Conservation (phyloP, 2,888 invertebrate genomes). For the Noctuana brunneofusca region DNA sequence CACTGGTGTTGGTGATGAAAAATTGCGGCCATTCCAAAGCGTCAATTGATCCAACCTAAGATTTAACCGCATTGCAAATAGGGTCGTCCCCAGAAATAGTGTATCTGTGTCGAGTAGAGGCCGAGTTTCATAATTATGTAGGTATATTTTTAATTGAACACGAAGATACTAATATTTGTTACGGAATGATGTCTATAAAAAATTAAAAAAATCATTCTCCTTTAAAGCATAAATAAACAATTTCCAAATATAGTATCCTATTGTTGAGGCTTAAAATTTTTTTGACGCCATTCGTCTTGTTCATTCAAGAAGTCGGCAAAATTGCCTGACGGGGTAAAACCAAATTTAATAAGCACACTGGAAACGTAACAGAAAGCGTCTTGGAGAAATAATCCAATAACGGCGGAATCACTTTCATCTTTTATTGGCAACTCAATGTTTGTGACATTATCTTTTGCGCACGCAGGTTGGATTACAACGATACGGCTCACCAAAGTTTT, state of each 20-base stretch:
- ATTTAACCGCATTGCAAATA: conserved; percentile 7
- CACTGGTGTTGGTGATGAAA: too few relatives aligned
- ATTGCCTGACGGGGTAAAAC: not conserved
- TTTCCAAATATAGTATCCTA: not conserved
- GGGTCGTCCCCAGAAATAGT: not conserved
- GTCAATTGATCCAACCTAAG: conserved; percentile 1
- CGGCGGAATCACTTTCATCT: not conserved
- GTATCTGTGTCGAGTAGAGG: conserved; percentile 3
- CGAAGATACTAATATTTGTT: not conserved
- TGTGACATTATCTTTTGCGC: not conserved
- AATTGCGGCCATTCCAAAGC: not conserved
- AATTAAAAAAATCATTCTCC: not conserved
- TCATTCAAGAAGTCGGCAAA: not conserved
- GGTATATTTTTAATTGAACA: not conserved
- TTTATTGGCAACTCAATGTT: conserved; percentile 5
- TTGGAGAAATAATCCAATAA: conserved; percentile 15
- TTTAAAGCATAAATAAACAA: not conserved
- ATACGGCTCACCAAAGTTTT: conserved; percentile 4
- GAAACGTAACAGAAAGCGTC: conserved; percentile 1
- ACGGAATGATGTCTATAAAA: not conserved
- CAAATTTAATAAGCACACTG: conserved; percentile 9
- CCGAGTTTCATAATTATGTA: not conserved
- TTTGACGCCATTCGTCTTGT: not conserved
- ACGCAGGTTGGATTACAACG: conserved; percentile 10
- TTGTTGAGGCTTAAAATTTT: not conserved